Base-by-base conservation (phyloP, 2,113 vertebrate species). In the Hippocampus comes region DNA sequence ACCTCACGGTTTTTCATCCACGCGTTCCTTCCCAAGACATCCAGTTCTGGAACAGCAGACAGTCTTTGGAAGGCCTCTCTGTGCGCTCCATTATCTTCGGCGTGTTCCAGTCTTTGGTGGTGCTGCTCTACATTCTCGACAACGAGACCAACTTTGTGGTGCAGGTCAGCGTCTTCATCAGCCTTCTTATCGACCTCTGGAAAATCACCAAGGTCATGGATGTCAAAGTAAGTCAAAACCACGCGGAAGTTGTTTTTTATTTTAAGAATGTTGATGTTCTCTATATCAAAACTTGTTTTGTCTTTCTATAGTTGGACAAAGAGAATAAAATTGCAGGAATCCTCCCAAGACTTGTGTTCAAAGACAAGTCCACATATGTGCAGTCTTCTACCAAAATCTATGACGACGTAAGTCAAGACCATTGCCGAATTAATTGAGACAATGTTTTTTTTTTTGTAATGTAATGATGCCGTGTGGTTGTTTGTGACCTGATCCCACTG, bases 161-260 rank as follows among this genome's bases (percentile, higher is more conserved):
- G 23, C 97, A 98, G 84, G 94, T 97, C 91, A 99, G 97, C 88
- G 95, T 98, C 77, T 97, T 98, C 91, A 95, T 99, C 0, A 96
- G 97, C 73, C 94, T 99, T 56, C 95, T 99, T 41, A 99, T 99
- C 1, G 97, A 99, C 84, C 92, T 99, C 87, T 99, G 97, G 97
- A 99, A 99, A 91, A 98, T 99, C 87, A 99, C 97, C 67, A 99
- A 99, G 87, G 97, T 99, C 90, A 98, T 99, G 96, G 96, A 99
- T 0, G 95, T 99, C 76, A 93, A 78, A 93, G 96, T 98, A 79
- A 93, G 95, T 84, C 55, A 17, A 3, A 61, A 18, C 38, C 38
- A 51, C 14, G 10, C 27, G 1, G 9, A 46, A n/a, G 41, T 46
- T 41, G 2, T 61, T 4, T 23, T 4, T 48, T 27, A 27, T 66